Conservation (phyloP, 2,797 vertebrate species). For the Peromyscus nudipes region DNA sequence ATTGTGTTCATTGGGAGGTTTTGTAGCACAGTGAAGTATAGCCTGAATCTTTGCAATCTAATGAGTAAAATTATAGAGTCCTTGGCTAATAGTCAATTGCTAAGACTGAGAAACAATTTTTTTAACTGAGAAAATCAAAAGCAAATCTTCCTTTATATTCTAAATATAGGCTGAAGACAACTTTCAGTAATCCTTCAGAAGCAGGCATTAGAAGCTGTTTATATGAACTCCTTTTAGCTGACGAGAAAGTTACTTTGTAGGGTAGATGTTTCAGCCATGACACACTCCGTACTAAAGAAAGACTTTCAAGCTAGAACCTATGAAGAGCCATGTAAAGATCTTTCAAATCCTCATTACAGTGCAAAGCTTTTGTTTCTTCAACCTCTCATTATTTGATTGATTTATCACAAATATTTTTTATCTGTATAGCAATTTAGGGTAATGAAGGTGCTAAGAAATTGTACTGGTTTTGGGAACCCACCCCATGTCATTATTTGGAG, state of each 20-base stretch:
- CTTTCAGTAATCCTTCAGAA: neutral
- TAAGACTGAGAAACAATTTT: neutral
- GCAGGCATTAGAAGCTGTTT: neutral
- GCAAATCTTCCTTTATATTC: neutral
- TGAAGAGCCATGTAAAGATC: neutral
- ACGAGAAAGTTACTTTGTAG: neutral
- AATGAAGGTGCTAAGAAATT: neutral
- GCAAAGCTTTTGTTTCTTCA: neutral
- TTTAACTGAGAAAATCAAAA: neutral
- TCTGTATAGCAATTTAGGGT: neutral
- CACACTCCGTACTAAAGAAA: neutral
- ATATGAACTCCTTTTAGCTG: neutral
- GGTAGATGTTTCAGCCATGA: neutral
- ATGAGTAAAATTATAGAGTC: neutral
- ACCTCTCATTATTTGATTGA: conserved; percentile 12
- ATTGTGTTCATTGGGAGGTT: neutral
- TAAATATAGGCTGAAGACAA: neutral
- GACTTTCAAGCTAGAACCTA: neutral
- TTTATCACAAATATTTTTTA: conserved; percentile 23
- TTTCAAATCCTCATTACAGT: neutral
- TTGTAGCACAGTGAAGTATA: neutral
- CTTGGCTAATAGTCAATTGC: neutral
- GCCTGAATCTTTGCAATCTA: conserved; percentile 7
- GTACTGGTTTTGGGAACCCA: neutral
- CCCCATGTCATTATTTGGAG: neutral